Percentiles rank a stretch among this genome's conserved stretches.
Conservation (phyloP, 2,113 vertebrate species). For the Triplophysa dalaica region DNA sequence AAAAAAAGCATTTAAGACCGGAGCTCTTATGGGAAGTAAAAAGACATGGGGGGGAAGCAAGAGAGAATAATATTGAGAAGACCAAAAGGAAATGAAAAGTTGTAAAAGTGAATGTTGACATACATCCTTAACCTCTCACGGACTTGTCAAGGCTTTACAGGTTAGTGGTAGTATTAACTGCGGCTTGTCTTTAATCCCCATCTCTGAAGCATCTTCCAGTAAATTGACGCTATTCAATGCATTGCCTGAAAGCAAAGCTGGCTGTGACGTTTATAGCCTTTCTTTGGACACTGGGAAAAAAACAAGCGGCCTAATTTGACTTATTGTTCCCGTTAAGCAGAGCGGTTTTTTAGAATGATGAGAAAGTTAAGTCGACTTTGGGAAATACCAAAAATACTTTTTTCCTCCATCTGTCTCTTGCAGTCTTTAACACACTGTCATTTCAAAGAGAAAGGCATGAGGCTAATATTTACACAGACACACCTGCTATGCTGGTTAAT, state of each 20-base stretch:
- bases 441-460: neutral
- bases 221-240: constrained; percentile 14
- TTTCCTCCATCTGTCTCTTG: neutral
- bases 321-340: constrained; percentile 1
- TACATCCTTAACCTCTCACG: neutral
- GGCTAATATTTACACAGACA: neutral
- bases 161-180: neutral
- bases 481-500: constrained; percentile 9
- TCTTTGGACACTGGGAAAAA: neutral
- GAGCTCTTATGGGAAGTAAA: neutral
- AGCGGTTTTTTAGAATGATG: neutral
- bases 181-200: constrained; percentile 17
- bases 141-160: constrained; percentile 19
- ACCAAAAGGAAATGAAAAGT: neutral
- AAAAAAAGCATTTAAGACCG: constrained; percentile 5
- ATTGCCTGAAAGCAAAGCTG: neutral
- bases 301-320: constrained; percentile 8
- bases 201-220: constrained; percentile 26
- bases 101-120: constrained; percentile 6
- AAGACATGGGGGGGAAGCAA: too few relatives aligned
- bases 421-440: neutral
- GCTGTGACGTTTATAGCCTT: constrained; percentile 26
- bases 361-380: neutral
- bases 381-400: neutral
- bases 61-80: neutral